A percentile compares a stretch with the other conserved stretches of the same genome.
Evolutionary conservation across 2,113 vertebrate species (phyloP).

Genomic region (Aix galericulata): DNA sequence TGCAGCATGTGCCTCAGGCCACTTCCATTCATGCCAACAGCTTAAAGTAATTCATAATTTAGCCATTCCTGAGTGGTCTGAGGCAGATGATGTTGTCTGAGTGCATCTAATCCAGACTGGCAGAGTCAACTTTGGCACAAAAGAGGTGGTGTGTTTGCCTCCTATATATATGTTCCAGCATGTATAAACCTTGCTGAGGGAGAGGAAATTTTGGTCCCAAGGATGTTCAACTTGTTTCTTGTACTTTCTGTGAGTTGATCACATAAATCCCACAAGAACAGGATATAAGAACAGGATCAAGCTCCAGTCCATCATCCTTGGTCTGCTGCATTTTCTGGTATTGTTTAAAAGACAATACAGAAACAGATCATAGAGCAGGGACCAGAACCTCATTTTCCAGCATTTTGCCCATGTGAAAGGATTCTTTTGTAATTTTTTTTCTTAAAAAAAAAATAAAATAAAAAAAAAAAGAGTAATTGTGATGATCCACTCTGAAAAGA

Average conservation of each 20-base stretch:
- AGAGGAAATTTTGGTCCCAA: not conserved
- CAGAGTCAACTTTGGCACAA: not conserved
- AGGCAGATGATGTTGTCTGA: not conserved
- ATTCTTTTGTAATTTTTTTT: not conserved
- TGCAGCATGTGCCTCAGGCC: accelerated
- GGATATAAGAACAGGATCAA: not conserved
- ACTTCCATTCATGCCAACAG: not conserved
- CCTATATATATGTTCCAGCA: not conserved
- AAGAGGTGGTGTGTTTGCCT: not conserved
- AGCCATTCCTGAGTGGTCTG: not conserved
- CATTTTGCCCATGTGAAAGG: not conserved
- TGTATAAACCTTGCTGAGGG: not conserved
- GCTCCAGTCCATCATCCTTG: not conserved
- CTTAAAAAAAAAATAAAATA: no score
- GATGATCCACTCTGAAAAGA: not conserved
- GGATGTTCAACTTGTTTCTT: not conserved
- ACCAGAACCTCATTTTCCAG: not conserved
- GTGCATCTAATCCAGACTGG: not conserved
- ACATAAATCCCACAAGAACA: not conserved
- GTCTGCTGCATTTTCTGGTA: not conserved
- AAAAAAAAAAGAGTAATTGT: not conserved
- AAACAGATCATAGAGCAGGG: not conserved
- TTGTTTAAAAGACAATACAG: not conserved
- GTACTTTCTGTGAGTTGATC: not conserved
- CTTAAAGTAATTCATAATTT: not conserved